Evolutionary conservation across 2,888 invertebrate species (phyloP).

Genomic region (Lasioglossum figueresi): DNA sequence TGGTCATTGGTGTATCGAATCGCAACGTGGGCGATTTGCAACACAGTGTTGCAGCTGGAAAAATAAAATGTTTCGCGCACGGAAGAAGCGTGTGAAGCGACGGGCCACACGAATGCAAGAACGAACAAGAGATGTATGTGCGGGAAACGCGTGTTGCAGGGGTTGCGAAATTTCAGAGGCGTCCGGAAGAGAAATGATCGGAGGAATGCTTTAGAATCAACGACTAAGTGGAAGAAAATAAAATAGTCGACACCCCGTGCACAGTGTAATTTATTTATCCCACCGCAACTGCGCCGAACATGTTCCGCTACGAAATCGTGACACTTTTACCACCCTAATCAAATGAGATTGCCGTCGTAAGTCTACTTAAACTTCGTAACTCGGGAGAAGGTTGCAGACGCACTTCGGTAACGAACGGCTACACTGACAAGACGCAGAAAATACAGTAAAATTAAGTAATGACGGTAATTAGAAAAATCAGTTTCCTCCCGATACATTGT

Average conservation of each 20-base stretch:
- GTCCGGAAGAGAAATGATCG: neutral
- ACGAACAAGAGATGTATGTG: neutral
- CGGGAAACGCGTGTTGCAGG: neutral
- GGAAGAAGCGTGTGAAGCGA: no score
- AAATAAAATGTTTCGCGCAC: neutral
- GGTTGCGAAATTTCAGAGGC: neutral
- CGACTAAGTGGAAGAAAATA: neutral
- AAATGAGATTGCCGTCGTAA: neutral
- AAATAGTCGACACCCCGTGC: neutral
- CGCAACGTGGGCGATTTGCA: no score
- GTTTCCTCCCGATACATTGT: neutral
- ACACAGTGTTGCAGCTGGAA: neutral
- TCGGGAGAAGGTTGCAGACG: neutral
- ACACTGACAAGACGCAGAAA: neutral
- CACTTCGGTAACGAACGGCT: neutral
- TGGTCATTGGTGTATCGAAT: no score
- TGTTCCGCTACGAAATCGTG: neutral
- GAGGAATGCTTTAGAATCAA: neutral
- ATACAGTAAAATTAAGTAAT: neutral
- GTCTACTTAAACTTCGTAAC: neutral
- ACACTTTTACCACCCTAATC: neutral
- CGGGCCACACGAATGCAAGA: neutral
- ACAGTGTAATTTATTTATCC: neutral
- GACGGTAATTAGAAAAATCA: neutral
- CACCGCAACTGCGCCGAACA: neutral